Conservation (phyloP, 2,797 vertebrate species). For the Dendrocincla tyrannina region DNA sequence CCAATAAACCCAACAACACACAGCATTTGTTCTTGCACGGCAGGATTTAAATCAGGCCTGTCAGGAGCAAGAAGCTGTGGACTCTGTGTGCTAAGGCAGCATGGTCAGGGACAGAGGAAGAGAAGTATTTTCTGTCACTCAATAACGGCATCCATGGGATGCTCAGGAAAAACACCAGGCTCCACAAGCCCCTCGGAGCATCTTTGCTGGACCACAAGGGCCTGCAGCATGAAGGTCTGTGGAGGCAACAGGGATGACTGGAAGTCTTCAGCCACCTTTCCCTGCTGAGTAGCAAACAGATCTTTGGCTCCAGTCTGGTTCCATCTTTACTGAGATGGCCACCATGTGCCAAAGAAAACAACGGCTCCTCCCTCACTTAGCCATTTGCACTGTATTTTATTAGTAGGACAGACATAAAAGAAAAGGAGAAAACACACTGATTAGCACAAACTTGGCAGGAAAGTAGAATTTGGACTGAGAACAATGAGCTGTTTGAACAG, state of each 20-base stretch:
- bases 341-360: conserved; percentile 33
- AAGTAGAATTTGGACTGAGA: background rate
- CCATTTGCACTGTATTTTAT: background rate
- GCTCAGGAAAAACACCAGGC: background rate
- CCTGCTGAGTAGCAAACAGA: background rate
- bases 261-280: background rate
- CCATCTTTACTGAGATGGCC: background rate
- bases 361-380: background rate
- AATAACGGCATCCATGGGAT: background rate
- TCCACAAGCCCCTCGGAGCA: background rate
- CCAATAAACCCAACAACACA: background rate
- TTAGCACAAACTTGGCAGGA: background rate
- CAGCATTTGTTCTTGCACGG: background rate
- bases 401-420: conserved; percentile 5
- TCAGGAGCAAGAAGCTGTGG: background rate
- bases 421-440: background rate
- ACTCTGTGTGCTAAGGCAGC: background rate
- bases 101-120: accelerated
- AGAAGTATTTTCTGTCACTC: background rate
- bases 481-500: conserved; percentile 1
- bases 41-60: background rate
- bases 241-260: background rate
- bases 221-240: background rate
- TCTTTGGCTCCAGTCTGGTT: background rate
- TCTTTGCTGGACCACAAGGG: accelerated